phyloP scores from a whole-genome alignment of 2,888 invertebrate species.

The Phrixothrix hirtus region DNA sequence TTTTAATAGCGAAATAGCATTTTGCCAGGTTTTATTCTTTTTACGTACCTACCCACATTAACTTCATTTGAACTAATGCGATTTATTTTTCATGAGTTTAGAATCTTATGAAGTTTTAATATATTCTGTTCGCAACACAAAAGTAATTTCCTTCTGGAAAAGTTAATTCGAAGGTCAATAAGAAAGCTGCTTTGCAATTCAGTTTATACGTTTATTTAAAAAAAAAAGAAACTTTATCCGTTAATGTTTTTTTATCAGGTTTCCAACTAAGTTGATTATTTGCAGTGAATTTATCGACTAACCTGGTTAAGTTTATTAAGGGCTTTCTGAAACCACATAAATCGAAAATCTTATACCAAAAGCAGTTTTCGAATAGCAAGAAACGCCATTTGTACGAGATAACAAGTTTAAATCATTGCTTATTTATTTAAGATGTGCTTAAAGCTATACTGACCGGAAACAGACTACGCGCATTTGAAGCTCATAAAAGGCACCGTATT shows the following conservation, averaged over 20 bases:
- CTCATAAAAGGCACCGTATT: slow-evolving; percentile 24
- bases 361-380: no score
- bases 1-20: slow-evolving; percentile 15
- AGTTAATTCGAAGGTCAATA: slow-evolving; percentile 26
- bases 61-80: slow-evolving; percentile 24
- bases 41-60: slow-evolving; percentile 10
- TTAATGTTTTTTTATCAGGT: slow-evolving; percentile 5
- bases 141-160: slow-evolving; percentile 24
- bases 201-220: slow-evolving; percentile 7
- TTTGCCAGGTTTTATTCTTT: slow-evolving; percentile 12
- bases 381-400: no score
- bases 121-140: slow-evolving; percentile 20
- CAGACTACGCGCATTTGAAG: slow-evolving; percentile 21
- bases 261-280: no score
- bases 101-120: slow-evolving; percentile 29
- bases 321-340: no score
- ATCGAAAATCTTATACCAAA: no score
- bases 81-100: slow-evolving; percentile 28
- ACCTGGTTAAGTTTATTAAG: no score
- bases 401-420: slow-evolving; percentile 26
- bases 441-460: slow-evolving; percentile 21
- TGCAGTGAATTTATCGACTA: no score
- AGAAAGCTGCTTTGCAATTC: slow-evolving; percentile 6
- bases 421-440: slow-evolving; percentile 23
- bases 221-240: neutral